Conservation (phyloP, 2,888 invertebrate genomes). For the Eupsilia transversa region DNA sequence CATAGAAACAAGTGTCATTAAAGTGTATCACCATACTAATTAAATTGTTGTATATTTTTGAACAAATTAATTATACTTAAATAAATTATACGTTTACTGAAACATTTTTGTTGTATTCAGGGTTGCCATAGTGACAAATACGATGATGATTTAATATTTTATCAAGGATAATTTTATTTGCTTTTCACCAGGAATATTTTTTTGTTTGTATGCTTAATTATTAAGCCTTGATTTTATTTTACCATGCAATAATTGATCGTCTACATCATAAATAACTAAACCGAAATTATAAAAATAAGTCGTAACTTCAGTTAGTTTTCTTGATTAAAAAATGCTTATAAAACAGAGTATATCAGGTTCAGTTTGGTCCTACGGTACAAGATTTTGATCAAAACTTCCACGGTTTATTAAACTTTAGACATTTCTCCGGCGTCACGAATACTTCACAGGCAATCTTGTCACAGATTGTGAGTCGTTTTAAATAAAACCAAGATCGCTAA, state of each 20-base stretch:
- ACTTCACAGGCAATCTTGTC: conserved; percentile 16
- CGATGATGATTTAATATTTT: background rate
- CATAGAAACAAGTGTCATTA: too few relatives aligned
- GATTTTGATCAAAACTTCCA: conserved; percentile 44
- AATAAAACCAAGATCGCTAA: conserved; percentile 1
- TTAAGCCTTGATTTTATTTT: background rate
- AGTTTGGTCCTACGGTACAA: conserved; percentile 5
- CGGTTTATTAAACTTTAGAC: conserved; percentile 21
- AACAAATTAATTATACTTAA: too few relatives aligned
- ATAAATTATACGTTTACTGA: too few relatives aligned
- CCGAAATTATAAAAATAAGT: background rate
- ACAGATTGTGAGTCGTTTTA: conserved; percentile 11
- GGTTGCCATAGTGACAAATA: background rate
- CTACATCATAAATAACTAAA: background rate
- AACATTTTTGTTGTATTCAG: conserved; percentile 2
- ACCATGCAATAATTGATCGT: too few relatives aligned
- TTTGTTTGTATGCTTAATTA: background rate
- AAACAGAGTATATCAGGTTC: background rate
- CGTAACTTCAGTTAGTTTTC: background rate
- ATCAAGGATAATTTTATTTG: background rate
- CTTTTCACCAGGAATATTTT: background rate
- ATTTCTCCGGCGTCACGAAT: conserved; percentile 9
- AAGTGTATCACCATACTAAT: too few relatives aligned
- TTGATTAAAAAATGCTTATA: background rate
- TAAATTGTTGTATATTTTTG: too few relatives aligned